phyloP scores from a whole-genome alignment of 1,140 invertebrate genomes.

The Pseudoatta argentina region DNA sequence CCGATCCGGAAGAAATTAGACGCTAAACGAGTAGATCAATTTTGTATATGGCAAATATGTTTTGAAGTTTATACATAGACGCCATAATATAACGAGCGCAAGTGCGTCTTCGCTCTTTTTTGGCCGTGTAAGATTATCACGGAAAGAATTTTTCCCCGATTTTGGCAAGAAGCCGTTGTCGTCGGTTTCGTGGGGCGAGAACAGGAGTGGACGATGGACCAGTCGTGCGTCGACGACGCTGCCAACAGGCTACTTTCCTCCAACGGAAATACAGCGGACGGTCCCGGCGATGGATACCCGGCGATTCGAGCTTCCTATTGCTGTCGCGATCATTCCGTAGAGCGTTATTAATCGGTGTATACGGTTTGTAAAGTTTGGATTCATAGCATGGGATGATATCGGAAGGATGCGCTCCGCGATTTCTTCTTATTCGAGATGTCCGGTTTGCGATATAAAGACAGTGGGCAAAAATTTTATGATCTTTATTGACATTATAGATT shows the following conservation, averaged over 20 bases:
- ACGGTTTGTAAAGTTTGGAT: slow-evolving; percentile 48
- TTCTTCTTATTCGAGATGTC: slow-evolving; percentile 28
- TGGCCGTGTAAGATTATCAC: background rate
- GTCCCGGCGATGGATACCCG: slow-evolving; percentile 63
- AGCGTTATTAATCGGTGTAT: slow-evolving; percentile 52
- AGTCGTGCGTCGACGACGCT: slow-evolving; percentile 55
- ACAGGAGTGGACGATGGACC: slow-evolving; percentile 63
- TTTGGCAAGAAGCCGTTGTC: slow-evolving; percentile 67
- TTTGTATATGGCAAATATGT: slow-evolving; percentile 12
- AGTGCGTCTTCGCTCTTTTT: slow-evolving; percentile 5
- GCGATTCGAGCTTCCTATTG: slow-evolving; percentile 67
- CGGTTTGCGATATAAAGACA: background rate
- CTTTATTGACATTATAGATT: slow-evolving; percentile 1
- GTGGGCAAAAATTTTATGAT: background rate
- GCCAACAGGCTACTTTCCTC: slow-evolving; percentile 65
- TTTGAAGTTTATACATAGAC: slow-evolving; percentile 2
- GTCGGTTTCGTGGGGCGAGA: slow-evolving; percentile 39
- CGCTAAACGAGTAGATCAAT: background rate
- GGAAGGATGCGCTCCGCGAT: slow-evolving; percentile 57
- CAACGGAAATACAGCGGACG: slow-evolving; percentile 53
- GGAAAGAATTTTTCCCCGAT: slow-evolving; percentile 49
- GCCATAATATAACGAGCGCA: background rate
- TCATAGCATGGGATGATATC: slow-evolving; percentile 39
- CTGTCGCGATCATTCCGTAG: slow-evolving; percentile 49
- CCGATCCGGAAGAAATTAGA: slow-evolving; percentile 27